Percentiles rank a stretch among this genome's conserved stretches.
Conservation (phyloP, 2,888 invertebrate genomes). For the Ornithoptera alexandrae region DNA sequence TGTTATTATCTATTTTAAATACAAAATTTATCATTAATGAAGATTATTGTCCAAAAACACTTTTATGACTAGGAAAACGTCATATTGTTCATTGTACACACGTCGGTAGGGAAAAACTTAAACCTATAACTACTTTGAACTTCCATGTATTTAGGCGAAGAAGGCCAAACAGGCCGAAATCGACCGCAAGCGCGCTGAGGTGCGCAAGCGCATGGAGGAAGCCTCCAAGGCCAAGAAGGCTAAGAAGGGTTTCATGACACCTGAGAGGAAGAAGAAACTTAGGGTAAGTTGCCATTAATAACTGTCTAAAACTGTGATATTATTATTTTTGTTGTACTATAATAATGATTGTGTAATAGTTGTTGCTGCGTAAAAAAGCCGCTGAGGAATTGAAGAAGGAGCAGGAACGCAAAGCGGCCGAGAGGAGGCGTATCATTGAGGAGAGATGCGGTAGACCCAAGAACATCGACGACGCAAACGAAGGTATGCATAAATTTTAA, state of each 20-base stretch:
- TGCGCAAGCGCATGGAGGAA: conserved; percentile 99
- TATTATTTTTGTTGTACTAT: neutral
- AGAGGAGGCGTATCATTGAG: conserved; percentile 97
- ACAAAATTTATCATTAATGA: neutral
- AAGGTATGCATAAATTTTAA: conserved; percentile 83
- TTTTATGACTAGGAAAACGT: neutral
- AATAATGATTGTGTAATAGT: conserved; percentile 75
- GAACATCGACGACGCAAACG: conserved; percentile 94
- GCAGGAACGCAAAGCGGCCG: conserved; percentile 98
- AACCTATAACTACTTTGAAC: conserved; percentile 45
- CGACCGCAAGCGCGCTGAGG: conserved; percentile 99
- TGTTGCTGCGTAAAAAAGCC: conserved; percentile 99
- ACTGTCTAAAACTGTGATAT: neutral
- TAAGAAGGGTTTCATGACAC: conserved; percentile 99
- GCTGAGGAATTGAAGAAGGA: conserved; percentile 99
- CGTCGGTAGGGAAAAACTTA: conserved; percentile 20
- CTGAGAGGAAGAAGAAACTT: conserved; percentile 99
- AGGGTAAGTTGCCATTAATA: conserved; percentile 84
- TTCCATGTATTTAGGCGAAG: conserved; percentile 87
- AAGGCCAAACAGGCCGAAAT: conserved; percentile 98
- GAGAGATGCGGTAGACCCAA: conserved; percentile 96
- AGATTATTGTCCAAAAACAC: neutral
- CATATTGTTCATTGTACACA: neutral
- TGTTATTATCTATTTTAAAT: too few species aligned
- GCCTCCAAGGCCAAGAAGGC: conserved; percentile 99